Base-by-base conservation (phyloP, 2,797 vertebrate genomes). In the Labeo calbasu region DNA sequence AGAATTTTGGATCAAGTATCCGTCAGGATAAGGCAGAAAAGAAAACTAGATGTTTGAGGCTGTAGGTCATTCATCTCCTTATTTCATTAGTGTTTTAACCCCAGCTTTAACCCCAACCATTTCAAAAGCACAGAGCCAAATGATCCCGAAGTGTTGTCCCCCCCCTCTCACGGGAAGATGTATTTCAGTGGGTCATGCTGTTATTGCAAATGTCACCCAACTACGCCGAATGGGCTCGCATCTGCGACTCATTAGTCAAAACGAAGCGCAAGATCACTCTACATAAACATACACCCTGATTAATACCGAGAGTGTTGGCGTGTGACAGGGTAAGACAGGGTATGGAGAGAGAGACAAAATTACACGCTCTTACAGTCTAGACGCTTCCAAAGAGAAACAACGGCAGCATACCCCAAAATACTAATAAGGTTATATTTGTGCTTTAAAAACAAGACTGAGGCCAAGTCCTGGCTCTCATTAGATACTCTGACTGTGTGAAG, bases 211-310 rank as follows among this genome's bases (percentile, higher is more conserved):
- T 50, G 40, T 73, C 57, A 83, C 75, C 40, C 46, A 72, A 81
- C 55, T 81, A 71, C 48, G 77, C 87, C 69, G 83, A 83, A 82
- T 73, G 46, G 17, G 82, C 82, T 77, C 61, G 50, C 86, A 79
- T 87, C 77, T 73, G 88, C 12, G 79, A 88, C 71, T 87, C 84
- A 88, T 78, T 66, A 88, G 40, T 85, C 85, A 70, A 15, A 77
- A 73, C 11, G 83, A 87, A 87, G 23, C 36, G 32, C 43, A 70
- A 57, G 57, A 86, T 82, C 65, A 76, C 40, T 68, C 71, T 75
- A 79, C 71, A 79, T 50, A 63, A 82, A 76, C 76, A 66, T 51
- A 48, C 25, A 61, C 66, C 25, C 50, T 83, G 63, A 83, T 85
- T 73, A 84, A 79, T 84, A 61, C 36, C 0, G 17, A 43, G 28